Conservation (phyloP, 2,113 vertebrate genomes). For the Hipposideros armiger region DNA sequence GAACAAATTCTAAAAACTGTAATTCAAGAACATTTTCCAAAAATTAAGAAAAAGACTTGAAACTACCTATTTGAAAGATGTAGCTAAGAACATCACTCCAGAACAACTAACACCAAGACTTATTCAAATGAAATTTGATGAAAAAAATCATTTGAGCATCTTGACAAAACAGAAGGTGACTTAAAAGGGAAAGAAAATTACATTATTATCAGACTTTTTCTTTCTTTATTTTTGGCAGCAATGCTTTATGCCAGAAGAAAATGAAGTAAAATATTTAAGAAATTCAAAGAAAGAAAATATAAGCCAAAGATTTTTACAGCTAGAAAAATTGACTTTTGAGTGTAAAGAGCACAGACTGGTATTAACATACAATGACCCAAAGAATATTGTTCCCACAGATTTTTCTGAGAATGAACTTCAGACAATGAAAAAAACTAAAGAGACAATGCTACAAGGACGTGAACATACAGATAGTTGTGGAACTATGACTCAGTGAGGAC, state of each 20-base stretch:
- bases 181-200: conserved; percentile 29
- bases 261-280: conserved; percentile 1
- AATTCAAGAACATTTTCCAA: background rate
- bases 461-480: background rate
- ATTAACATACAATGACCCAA: background rate
- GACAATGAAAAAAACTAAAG: background rate
- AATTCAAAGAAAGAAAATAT: background rate
- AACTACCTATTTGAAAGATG: background rate
- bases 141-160: background rate
- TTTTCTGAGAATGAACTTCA: conserved; percentile 7
- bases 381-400: background rate
- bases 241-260: background rate
- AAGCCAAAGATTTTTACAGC: conserved; percentile 7
- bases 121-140: background rate
- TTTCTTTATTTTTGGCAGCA: background rate
- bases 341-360: background rate
- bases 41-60: conserved; percentile 19
- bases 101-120: background rate
- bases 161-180: background rate
- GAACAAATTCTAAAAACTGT: background rate
- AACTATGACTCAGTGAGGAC: background rate
- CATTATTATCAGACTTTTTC: background rate
- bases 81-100: background rate
- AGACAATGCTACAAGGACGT: background rate
- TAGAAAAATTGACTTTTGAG: conserved; percentile 10